Evolutionary conservation across 1,140 invertebrate species (phyloP).

Genomic region (Lepidurus apus): DNA sequence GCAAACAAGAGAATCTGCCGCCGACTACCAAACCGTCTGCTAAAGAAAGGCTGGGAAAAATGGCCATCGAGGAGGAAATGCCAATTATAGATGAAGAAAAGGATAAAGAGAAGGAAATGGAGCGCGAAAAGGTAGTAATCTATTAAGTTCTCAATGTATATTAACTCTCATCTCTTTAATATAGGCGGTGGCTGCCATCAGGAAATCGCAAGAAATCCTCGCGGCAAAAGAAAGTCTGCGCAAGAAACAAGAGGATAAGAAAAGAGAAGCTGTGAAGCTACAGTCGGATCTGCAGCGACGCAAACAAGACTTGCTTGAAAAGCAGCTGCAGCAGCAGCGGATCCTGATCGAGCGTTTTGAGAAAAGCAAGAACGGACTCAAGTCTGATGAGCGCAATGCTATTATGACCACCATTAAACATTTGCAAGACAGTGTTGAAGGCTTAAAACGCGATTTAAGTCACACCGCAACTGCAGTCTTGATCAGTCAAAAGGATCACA

Average conservation of each 20-base stretch:
- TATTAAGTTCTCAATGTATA: neutral
- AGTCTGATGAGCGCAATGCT: conserved; percentile 56
- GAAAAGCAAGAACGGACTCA: conserved; percentile 52
- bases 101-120: conserved; percentile 31
- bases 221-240: conserved; percentile 56
- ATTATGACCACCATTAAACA: conserved; percentile 67
- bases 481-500: conserved; percentile 35
- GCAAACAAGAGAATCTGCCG: conserved; percentile 56
- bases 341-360: conserved; percentile 67
- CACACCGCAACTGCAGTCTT: conserved; percentile 29
- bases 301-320: conserved; percentile 70
- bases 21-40: conserved; percentile 46
- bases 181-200: conserved; percentile 53
- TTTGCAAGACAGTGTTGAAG: conserved; percentile 69
- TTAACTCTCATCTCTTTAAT: conserved; percentile 22
- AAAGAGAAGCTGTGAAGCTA: conserved; percentile 61
- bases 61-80: conserved; percentile 23
- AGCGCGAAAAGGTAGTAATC: conserved; percentile 11
- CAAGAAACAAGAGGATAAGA: conserved; percentile 60
- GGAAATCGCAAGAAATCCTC: conserved; percentile 57
- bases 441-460: conserved; percentile 60
- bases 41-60: conserved; percentile 50
- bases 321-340: conserved; percentile 70
- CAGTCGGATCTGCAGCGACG: conserved; percentile 66
- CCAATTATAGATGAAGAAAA: conserved; percentile 29